Evolutionary conservation across 2,797 vertebrate genomes (phyloP), one percentile per base, ranked within the genome.

Genomic region (Epinephelus awoara): DNA sequence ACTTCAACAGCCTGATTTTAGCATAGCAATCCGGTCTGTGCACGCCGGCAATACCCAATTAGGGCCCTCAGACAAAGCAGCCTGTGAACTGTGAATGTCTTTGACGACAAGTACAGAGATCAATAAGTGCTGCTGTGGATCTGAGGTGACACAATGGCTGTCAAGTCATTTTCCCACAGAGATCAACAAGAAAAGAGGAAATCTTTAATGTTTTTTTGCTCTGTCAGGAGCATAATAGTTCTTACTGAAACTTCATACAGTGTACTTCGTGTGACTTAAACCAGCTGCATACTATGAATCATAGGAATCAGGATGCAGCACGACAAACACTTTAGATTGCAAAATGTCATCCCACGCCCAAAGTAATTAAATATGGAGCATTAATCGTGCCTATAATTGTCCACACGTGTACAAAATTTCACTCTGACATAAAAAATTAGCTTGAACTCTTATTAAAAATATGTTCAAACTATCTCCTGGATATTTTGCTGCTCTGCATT

Each of bases 41-140:
- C 77, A 88, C 79, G 68, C 50, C 67, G 47, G 67, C 82, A 92
- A 89, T 90, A 89, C 76, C 80, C 81, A 92, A 85, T 89, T 89
- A 92, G 50, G 72, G n/a, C 21, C 67, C 52, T 58, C 78, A 93
- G 87, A 92, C 88, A 91, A 86, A 89, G 63, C 46, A 80, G 38
- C 79, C 63, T 74, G 66, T 80, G 81, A 91, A 76, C 80, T 88
- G 78, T 50, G 72, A 90, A 86, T 38, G 71, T 66, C 67, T 82
- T 54, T 63, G 64, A 73, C 73, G 59, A 79, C 75, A 76, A 68
- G 40, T 49, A 21, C 76, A 71, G 83, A 86, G 82, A 83, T 88
- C 65, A 74, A 46, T 59, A 81, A 74, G 46, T 38, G 61, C 51
- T 65, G n/a, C 42, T 40, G 67, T 42, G 54, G 49, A 29, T 67